These are phyloP conservation scores for Gavia stellata DNA, from an alignment of 2,113 vertebrate species.

Conservation along the genomic window DNA sequence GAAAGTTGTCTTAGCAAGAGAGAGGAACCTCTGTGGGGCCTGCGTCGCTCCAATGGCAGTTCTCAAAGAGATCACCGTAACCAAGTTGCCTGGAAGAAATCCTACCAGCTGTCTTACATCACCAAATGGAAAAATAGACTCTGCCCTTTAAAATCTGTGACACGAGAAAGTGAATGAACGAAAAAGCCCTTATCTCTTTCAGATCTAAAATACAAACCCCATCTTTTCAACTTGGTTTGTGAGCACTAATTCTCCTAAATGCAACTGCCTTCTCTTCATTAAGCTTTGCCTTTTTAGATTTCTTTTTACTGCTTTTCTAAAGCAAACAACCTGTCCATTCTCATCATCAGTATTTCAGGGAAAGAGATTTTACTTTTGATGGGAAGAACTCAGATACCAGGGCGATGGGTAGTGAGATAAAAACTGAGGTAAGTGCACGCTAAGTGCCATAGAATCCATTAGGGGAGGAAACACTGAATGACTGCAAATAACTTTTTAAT, in stretches of 20 bases:
- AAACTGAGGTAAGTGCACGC: not conserved
- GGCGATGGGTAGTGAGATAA: not conserved
- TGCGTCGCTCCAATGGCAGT: accelerated
- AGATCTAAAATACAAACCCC: not conserved
- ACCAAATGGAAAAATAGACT: not conserved
- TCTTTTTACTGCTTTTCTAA: not conserved
- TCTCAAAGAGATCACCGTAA: not conserved
- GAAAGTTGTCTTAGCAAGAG: not conserved
- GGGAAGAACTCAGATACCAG: not conserved
- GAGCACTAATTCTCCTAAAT: not conserved
- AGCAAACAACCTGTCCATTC: not conserved
- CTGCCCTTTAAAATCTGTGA: not conserved
- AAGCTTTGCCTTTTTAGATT: not conserved
- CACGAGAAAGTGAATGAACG: not conserved
- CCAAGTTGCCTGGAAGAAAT: not conserved
- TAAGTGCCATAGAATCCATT: constrained; percentile 35
- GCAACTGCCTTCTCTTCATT: not conserved
- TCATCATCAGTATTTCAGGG: constrained; percentile 11
- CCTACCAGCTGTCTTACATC: not conserved
- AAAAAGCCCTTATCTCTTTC: not conserved
- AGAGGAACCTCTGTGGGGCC: not conserved
- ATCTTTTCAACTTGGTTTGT: not conserved
- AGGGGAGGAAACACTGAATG: not conserved
- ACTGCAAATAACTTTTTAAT: constrained; percentile 26
- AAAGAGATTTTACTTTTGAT: constrained; percentile 18